Percentiles rank a stretch among this genome's conserved stretches.
These are phyloP conservation scores for Chloebia gouldiae DNA, from an alignment of 2,113 vertebrate species.

Conservation along the genomic window DNA sequence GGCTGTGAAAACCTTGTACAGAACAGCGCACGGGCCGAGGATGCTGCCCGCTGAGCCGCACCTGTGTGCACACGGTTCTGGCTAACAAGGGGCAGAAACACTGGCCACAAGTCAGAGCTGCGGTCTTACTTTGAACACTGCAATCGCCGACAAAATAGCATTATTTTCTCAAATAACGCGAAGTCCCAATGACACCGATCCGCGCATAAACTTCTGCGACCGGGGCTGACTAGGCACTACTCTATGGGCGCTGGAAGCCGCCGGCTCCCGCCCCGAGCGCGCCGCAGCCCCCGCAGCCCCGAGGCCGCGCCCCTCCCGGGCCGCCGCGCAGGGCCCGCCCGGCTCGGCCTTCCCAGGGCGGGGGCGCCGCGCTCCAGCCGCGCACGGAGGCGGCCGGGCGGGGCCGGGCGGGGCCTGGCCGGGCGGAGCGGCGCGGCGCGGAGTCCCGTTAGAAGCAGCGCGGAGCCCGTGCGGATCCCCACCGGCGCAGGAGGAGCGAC, in stretches of 20 bases:
- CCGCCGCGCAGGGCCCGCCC: background rate
- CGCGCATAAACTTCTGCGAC: accelerated
- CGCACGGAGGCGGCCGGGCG: background rate
- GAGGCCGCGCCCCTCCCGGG: background rate
- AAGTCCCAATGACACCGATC: accelerated
- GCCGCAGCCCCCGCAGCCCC: background rate
- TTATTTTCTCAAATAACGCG: accelerated
- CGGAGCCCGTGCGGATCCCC: background rate
- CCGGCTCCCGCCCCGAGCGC: accelerated
- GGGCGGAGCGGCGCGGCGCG: background rate
- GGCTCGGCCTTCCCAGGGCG: background rate
- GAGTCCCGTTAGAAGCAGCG: slow-evolving; percentile 79
- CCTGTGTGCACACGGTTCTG: accelerated
- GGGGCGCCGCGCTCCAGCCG: background rate
- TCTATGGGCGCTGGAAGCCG: accelerated
- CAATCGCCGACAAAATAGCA: accelerated
- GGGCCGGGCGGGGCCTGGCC: background rate
- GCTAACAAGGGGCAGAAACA: background rate
- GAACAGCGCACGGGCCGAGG: background rate
- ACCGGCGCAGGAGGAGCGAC: background rate
- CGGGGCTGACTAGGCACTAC: accelerated
- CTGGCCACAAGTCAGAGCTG: accelerated
- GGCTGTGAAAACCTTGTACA: accelerated
- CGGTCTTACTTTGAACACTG: accelerated
- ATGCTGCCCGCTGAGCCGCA: background rate